Base-by-base conservation (phyloP, 23 tunicate species). In the Ciona savignyi region DNA sequence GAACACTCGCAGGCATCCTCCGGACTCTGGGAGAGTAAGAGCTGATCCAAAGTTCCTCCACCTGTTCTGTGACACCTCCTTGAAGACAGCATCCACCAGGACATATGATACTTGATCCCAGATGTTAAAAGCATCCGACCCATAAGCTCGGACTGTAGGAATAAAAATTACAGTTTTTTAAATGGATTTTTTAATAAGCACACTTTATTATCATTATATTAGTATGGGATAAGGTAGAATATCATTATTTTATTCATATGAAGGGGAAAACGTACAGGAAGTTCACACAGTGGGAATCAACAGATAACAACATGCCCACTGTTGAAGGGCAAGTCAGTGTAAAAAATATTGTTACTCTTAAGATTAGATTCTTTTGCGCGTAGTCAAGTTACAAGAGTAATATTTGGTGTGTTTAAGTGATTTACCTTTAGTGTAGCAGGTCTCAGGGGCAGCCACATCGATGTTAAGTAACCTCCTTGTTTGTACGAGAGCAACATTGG, bases 381-480 rank as follows among this genome's bases (percentile, higher is more conserved):
- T n/a, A n/a, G n/a, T n/a, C n/a, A n/a, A n/a, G n/a, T n/a, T n/a
- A n/a, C n/a, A n/a, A n/a, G n/a, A n/a, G n/a, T n/a, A n/a, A n/a
- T n/a, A n/a, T n/a, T n/a, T n/a, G n/a, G n/a, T n/a, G n/a, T n/a
- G n/a, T n/a, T n/a, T n/a, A n/a, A n/a, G n/a, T n/a, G n/a, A n/a
- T 23, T 15, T n/a, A 83, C 93, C 93, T 86, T 86, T 86, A 4
- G 82, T 73, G 42, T 24, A 86, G 76, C 93, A 86, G 65, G 78
- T 60, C 19, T 74, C 62, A 32, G 67, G 49, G 30, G 84, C 76
- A 1, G 80, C 80, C 11, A 86, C 93, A 68, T 86, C 93, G 0
- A 86, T 25, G 48, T 86, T 86, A 9, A 78, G 25, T 20, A 86
- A 4, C 29, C 93, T 70, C 34, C 83, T 68, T 30, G 23, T 26